Evolutionary conservation across 2,888 invertebrate species (phyloP), one percentile per base, ranked within the genome.

Genomic region (Eudemis profundana): DNA sequence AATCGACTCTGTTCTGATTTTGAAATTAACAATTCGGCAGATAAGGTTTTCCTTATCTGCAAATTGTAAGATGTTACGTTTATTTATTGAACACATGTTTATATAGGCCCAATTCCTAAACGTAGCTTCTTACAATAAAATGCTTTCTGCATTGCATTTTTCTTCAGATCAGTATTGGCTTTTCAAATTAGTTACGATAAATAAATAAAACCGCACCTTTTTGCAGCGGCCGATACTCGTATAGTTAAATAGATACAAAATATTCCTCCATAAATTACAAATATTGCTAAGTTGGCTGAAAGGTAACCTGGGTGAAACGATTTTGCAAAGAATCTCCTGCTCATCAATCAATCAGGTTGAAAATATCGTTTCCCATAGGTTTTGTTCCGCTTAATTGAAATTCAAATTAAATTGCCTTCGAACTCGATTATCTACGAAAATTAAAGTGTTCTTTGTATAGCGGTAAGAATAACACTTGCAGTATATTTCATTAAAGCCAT

Each of bases 311-410:
- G 33, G 40, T 64, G 50, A 60, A 65, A 65, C 40, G 46, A 46
- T 53, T 60, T 57, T 42, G 17, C 46, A 65, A 65, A 65, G 53
- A 60, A 60, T 59, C 23, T 27, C 42, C 36, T 53, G n/a, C 56
- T 38, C 60, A 65, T 65, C 60, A 47, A 65, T 65, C 65, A 65
- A 60, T 65, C 65, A 36, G 36, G 23, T 44, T 65, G 46, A 59
- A 65, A 60, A 53, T 46, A 40, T 23, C 62, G 59, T 47, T 65
- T 47, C 17, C 29, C 65, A 60, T 60, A 53, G 65, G 65, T 65
- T 65, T 65, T 65, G 65, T 65, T 65, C 12, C 29, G 53, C 53
- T 53, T 60, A 65, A 65, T 65, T 60, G 60, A 65, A 65, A 60
- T 65, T 59, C 60, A 65, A 65, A 65, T 60, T 47, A 60, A 65